A percentile compares a stretch with the other conserved stretches of the same genome.
These are phyloP conservation scores for Oedothorax gibbosus DNA, from an alignment of 1,140 invertebrate species.

Conservation along the genomic window DNA sequence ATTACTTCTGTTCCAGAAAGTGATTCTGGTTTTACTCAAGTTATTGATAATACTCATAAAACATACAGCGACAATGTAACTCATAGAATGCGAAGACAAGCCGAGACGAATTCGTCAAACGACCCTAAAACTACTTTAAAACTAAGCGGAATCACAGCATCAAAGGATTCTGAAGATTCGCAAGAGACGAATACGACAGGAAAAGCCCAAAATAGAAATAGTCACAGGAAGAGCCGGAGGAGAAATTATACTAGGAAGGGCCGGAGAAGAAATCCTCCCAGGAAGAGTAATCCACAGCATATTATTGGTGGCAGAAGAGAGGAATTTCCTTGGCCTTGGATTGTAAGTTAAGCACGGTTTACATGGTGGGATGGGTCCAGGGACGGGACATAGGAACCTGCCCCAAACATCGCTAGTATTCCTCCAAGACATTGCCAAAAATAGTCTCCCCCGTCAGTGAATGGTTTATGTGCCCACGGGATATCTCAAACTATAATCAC, in stretches of 20 bases:
- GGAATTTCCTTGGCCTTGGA: slow-evolving; percentile 30
- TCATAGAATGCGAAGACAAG: no score
- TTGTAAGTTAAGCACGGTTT: slow-evolving; percentile 4
- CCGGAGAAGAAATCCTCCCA: background rate
- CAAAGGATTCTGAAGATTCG: background rate
- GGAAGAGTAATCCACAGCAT: background rate
- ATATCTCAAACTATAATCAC: background rate
- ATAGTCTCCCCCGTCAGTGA: background rate
- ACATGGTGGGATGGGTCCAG: background rate
- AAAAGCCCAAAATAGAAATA: background rate
- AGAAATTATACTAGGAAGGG: background rate
- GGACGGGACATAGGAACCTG: background rate
- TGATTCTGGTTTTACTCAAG: no score
- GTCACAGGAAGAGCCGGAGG: background rate
- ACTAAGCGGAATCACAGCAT: background rate
- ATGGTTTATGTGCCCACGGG: background rate
- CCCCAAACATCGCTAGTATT: background rate
- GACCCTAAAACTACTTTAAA: no score
- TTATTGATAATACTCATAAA: no score
- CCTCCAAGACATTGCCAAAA: background rate
- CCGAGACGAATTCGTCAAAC: no score
- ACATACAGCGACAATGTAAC: no score
- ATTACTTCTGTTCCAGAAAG: no score
- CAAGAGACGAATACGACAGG: background rate
- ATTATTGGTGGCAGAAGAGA: slow-evolving; percentile 20